phyloP scores from a whole-genome alignment of 2,797 vertebrate species.

The Macrochelys suwanniensis region DNA sequence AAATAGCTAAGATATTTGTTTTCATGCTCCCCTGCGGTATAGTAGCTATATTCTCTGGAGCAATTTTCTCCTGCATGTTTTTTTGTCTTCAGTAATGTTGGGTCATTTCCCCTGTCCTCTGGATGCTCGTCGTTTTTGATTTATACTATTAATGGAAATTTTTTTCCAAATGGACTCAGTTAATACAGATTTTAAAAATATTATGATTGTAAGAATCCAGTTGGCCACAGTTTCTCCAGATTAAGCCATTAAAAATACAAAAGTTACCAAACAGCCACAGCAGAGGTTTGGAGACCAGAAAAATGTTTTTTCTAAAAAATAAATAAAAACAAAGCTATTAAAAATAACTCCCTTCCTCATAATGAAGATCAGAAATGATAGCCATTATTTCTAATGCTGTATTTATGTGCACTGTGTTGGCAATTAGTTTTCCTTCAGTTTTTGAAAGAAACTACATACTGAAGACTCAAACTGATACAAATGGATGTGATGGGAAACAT shows the following conservation, averaged over 20 bases:
- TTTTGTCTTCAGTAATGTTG: neutral
- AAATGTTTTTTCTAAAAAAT: constrained; percentile 2
- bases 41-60: neutral
- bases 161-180: constrained; percentile 18
- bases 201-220: neutral
- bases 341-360: constrained; percentile 54
- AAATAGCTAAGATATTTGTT: constrained; percentile 29
- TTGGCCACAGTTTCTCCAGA: constrained; percentile 8
- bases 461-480: neutral
- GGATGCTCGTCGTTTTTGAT: neutral
- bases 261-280: constrained; percentile 39
- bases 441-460: constrained; percentile 48
- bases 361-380: constrained; percentile 67
- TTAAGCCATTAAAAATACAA: constrained; percentile 55
- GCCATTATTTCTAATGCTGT: constrained; percentile 27
- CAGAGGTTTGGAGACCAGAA: constrained; percentile 38
- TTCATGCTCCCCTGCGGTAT: neutral
- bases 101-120: constrained; percentile 25
- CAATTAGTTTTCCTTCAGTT: constrained; percentile 34
- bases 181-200: constrained; percentile 30
- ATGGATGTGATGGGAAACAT: constrained; percentile 29
- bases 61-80: neutral
- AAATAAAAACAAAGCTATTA: neutral
- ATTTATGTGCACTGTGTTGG: constrained; percentile 45
- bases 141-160: constrained; percentile 27